Base-by-base conservation (phyloP, 2,113 vertebrate species). In the Agapornis roseicollis region DNA sequence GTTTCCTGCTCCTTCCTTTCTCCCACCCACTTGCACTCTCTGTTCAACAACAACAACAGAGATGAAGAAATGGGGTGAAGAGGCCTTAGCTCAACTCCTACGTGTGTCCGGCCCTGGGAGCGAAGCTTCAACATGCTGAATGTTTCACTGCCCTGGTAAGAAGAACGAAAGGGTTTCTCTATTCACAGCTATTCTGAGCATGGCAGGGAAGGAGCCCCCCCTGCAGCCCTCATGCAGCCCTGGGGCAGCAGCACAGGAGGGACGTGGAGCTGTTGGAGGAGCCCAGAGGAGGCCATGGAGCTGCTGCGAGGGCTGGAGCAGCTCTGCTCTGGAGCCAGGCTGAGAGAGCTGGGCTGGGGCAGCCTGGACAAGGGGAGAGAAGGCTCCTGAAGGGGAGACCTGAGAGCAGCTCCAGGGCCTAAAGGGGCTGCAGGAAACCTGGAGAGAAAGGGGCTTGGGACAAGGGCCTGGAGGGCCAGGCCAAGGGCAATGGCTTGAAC, bases 241-340 rank as follows among this genome's bases (percentile, higher is more conserved):
- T 35, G 56, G 33, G 56, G 22, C 33, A 35, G 2, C 56, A 58
- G 8, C 56, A 58, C 9, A 9, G 14, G 22, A 58, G 6, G 33
- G 33, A 58, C 0, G 0, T 7, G 55, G 55, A 58, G 13, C 55
- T 58, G 55, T 1, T 23, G 55, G 33, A 56, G 55, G 0, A 22
- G 55, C 2, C 8, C 53, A 22, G 31, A 33, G 53, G 31, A 56
- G 55, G 31, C 55, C 31, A 22, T 4, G 12, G 55, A 22, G 55
- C 1, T 31, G 53, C 53, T 13, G 5, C 5, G 10, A 55, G 52
- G 52, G 52, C 52, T 55, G 52, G 29, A 55, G 52, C 29, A 55
- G 29, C 52, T 19, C 52, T 55, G 52, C 52, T 31, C 52, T 53
- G 52, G 52, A 31, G 52, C 52, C 52, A 53, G 52, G 52, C 52